A percentile compares a stretch with the other conserved stretches of the same genome.
phyloP scores from a whole-genome alignment of 2,888 invertebrate genomes.

The Trissoscelio sp. region DNA sequence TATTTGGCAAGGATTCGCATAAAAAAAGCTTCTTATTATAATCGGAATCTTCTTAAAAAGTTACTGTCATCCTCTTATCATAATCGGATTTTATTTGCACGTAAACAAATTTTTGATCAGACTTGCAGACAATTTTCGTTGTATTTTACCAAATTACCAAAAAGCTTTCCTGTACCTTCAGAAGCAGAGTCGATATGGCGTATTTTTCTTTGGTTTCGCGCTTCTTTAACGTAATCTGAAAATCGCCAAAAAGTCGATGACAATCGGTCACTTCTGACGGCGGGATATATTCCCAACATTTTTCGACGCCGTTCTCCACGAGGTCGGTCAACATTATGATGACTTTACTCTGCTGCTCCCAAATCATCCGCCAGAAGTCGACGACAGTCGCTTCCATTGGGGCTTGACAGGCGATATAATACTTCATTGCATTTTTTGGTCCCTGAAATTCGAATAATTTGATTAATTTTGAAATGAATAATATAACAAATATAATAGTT shows the following conservation, averaged over 20 bases:
- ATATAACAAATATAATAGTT: too few relatives aligned
- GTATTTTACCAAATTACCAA: background rate
- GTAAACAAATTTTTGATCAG: background rate
- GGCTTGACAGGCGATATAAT: constrained; percentile 96
- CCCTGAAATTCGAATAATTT: constrained; percentile 86
- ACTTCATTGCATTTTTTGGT: constrained; percentile 91
- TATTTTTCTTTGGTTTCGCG: constrained; percentile 96
- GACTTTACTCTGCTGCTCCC: constrained; percentile 96
- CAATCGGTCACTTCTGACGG: constrained; percentile 96
- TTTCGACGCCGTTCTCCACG: constrained; percentile 94
- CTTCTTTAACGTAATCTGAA: constrained; percentile 93
- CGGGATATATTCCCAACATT: constrained; percentile 95
- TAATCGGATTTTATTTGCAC: constrained; percentile 13
- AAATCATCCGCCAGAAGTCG: constrained; percentile 98
- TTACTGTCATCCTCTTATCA: constrained; percentile 14
- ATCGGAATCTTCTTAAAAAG: background rate
- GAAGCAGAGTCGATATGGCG: constrained; percentile 92
- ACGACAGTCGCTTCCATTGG: constrained; percentile 92
- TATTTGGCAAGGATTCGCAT: background rate
- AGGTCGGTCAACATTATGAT: constrained; percentile 96
- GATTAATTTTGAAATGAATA: too few relatives aligned
- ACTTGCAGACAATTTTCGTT: background rate
- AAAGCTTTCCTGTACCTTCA: constrained; percentile 85
- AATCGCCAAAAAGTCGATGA: constrained; percentile 94
- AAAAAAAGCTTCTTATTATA: background rate